Evolutionary conservation across 2,888 invertebrate genomes (phyloP), one percentile per base, ranked within the genome.

Genomic region (Heteromurus nitidus): DNA sequence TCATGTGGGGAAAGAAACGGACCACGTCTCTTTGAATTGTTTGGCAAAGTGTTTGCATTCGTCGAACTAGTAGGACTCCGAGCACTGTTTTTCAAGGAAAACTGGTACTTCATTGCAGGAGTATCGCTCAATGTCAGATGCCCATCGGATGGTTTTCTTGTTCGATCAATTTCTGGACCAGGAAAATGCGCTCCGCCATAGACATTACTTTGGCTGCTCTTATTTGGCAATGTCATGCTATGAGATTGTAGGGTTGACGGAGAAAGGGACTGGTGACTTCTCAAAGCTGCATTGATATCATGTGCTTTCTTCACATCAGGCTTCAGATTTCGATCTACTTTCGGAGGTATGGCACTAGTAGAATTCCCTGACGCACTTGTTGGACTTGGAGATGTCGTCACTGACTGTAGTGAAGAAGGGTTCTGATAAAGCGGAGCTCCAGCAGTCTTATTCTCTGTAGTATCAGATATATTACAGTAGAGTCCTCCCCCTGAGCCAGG

Each of bases 291-390:
- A 67, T 67, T 76, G 42, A 53, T 64, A 30, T 82, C 82, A 22
- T 64, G 68, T 11, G 80, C 72, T 69, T 84, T 84, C 44, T 82
- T 67, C 3, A 85, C 76, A 50, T 84, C 85, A 0, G 87, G 87
- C 47, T 87, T 87, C 50, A 87, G 81, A 36, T 87, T 86, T 62
- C 87, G 50, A 42, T 87, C 85, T 2, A 87, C 85, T 80, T 85
- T 86, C 1, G 87, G 87, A 5, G 87, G 87, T 74, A 76, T 82
- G 76, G 81, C 76, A 82, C 76, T 76, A 24, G 24, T 13, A 44
- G 75, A 72, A 22, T 44, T 68, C 3, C 62, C 69, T 58, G 75
- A 36, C 18, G 47, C 50, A 28, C 55, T 42, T 2, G 83, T 55
- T 1, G 83, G 83, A 16, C 68, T 55, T 1, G 81, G 68, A 11